Conservation (phyloP, 2,888 invertebrate genomes). For the Pandemis heparana region DNA sequence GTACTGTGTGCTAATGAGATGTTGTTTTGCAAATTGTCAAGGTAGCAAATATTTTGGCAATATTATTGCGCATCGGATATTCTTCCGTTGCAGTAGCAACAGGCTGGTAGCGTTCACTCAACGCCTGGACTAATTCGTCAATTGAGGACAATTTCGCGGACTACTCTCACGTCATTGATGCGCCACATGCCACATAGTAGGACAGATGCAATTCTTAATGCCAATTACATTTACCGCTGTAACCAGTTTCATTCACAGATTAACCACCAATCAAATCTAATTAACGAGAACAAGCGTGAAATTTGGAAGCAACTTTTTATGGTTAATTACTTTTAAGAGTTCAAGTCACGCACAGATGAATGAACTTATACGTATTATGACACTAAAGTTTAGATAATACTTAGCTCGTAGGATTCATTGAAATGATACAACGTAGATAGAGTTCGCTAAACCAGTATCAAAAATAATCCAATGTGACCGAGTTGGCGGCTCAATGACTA, state of each 20-base stretch:
- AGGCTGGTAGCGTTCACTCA: constrained; percentile 29
- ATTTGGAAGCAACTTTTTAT: constrained; percentile 34
- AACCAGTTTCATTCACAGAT: constrained; percentile 61
- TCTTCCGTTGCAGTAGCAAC: constrained; percentile 10
- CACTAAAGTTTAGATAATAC: not conserved
- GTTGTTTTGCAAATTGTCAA: constrained; percentile 34
- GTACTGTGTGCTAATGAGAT: constrained; percentile 40
- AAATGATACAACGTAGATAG: constrained; percentile 45
- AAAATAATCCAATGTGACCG: constrained; percentile 70
- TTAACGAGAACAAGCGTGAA: constrained; percentile 48
- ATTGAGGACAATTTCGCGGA: constrained; percentile 80
- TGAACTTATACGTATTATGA: not conserved
- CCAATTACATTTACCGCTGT: constrained; percentile 69
- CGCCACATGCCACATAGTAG: constrained; percentile 67
- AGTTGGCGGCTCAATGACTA: constrained; percentile 68
- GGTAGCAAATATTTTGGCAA: constrained; percentile 4
- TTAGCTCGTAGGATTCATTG: not conserved
- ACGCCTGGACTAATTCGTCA: constrained; percentile 68
- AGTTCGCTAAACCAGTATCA: constrained; percentile 56
- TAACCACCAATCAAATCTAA: constrained; percentile 57
- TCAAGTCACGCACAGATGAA: constrained; percentile 17
- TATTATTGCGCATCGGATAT: not conserved
- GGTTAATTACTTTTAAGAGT: constrained; percentile 4
- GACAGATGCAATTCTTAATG: constrained; percentile 77
- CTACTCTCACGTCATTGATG: constrained; percentile 65